Percentiles rank a stretch among this genome's conserved stretches.
These are phyloP conservation scores for Ornithorhynchus anatinus DNA, from an alignment of 2,113 vertebrate genomes.

Conservation along the genomic window DNA sequence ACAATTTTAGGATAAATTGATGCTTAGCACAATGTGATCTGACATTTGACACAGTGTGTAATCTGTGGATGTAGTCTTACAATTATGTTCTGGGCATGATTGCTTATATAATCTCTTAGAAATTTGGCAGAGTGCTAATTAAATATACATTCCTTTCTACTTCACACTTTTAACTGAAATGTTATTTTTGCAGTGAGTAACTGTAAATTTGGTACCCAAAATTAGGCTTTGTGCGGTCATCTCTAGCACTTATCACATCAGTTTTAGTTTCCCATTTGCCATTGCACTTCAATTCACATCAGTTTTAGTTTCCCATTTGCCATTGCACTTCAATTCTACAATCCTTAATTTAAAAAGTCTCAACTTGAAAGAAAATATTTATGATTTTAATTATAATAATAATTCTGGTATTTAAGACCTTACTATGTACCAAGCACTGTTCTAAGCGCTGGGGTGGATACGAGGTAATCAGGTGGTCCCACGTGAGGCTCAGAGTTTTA, in stretches of 20 bases:
- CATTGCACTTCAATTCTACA: neutral
- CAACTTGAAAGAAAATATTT: neutral
- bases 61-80: slow-evolving; percentile 39
- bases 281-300: neutral
- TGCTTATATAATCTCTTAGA: slow-evolving; percentile 44
- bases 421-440: too few species aligned
- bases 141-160: slow-evolving; percentile 27
- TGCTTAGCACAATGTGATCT: slow-evolving; percentile 39
- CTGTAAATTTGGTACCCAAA: slow-evolving; percentile 1
- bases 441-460: too few species aligned
- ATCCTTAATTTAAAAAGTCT: neutral
- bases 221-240: neutral
- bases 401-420: too few species aligned
- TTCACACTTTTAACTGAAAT: slow-evolving; percentile 48
- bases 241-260: neutral
- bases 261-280: neutral
- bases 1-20: slow-evolving; percentile 56
- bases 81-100: slow-evolving; percentile 31
- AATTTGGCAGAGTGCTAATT: slow-evolving; percentile 47
- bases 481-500: too few species aligned
- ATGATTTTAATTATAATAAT: too few species aligned
- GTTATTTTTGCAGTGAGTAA: slow-evolving; percentile 16
- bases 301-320: neutral
- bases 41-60: slow-evolving; percentile 39
- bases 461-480: too few species aligned